These are phyloP conservation scores for Galleria mellonella DNA, from an alignment of 1,140 invertebrate genomes.

Conservation along the genomic window DNA sequence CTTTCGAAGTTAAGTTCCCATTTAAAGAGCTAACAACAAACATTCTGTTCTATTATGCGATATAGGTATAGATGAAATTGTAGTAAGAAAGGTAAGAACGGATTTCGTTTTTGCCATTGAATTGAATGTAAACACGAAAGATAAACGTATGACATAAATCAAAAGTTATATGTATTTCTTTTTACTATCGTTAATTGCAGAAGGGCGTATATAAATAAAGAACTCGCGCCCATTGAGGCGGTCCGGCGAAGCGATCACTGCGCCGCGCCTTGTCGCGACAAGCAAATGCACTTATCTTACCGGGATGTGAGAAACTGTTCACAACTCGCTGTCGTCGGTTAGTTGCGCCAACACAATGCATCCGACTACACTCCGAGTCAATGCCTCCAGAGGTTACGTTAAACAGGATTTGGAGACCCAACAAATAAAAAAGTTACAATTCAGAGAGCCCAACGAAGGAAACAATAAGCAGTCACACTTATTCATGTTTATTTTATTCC, in stretches of 20 bases:
- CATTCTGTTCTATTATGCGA: no score
- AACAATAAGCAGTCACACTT: constrained; percentile 46
- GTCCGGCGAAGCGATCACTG: constrained; percentile 44
- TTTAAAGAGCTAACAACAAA: no score
- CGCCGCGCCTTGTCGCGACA: constrained; percentile 62
- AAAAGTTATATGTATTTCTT: constrained; percentile 58
- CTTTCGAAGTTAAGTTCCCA: no score
- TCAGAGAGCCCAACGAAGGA: constrained; percentile 30
- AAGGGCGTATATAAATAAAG: constrained; percentile 68
- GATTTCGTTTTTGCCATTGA: no score
- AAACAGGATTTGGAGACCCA: constrained; percentile 39
- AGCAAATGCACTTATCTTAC: constrained; percentile 71
- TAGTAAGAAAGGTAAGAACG: no score
- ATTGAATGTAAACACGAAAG: constrained; percentile 16
- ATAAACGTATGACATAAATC: constrained; percentile 50
- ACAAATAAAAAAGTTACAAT: constrained; percentile 38
- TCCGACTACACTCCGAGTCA: constrained; percentile 30
- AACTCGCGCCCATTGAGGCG: constrained; percentile 51
- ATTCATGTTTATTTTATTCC: constrained; percentile 26
- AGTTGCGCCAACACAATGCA: constrained; percentile 47
- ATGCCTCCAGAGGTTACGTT: constrained; percentile 47
- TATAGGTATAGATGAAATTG: no score
- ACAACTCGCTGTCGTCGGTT: constrained; percentile 48
- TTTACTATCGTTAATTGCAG: constrained; percentile 69
- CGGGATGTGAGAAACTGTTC: constrained; percentile 61